phyloP scores from a whole-genome alignment of 2,888 invertebrate genomes.

The Cotesia congregata region DNA sequence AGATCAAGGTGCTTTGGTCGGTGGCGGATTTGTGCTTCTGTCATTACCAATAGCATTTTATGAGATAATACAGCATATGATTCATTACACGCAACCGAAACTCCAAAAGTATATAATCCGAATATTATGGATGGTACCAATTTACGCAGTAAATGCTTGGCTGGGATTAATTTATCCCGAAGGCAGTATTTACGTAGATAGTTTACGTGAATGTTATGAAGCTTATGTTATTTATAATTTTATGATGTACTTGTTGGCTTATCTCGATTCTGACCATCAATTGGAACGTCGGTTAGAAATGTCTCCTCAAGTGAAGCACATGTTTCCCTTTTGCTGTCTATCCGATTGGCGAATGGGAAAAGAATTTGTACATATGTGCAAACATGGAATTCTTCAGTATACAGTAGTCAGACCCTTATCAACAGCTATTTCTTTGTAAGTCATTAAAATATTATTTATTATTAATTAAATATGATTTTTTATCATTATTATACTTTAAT shows the following conservation, averaged over 20 bases:
- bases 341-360: slow-evolving; percentile 95
- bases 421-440: slow-evolving; percentile 90
- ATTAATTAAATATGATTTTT: not conserved
- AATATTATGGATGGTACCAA: slow-evolving; percentile 98
- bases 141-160: slow-evolving; percentile 96
- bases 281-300: slow-evolving; percentile 84
- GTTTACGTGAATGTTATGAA: slow-evolving; percentile 95
- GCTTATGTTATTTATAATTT: slow-evolving; percentile 99
- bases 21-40: slow-evolving; percentile 91
- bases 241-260: slow-evolving; percentile 94
- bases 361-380: slow-evolving; percentile 93
- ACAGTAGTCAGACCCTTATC: slow-evolving; percentile 92
- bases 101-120: slow-evolving; percentile 95
- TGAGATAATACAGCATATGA: slow-evolving; percentile 95
- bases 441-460: slow-evolving; percentile 50
- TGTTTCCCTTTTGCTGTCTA: slow-evolving; percentile 92
- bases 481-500: slow-evolving; percentile 14
- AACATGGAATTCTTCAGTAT: slow-evolving; percentile 96
- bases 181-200: slow-evolving; percentile 93
- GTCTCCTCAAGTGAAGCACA: slow-evolving; percentile 88
- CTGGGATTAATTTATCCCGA: slow-evolving; percentile 89
- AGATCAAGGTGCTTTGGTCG: slow-evolving; percentile 86
- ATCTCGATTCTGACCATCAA: slow-evolving; percentile 89
- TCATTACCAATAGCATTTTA: slow-evolving; percentile 94
- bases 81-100: slow-evolving; percentile 92